Base-by-base conservation (phyloP, 2,797 vertebrate species). In the Antrozous pallidus region DNA sequence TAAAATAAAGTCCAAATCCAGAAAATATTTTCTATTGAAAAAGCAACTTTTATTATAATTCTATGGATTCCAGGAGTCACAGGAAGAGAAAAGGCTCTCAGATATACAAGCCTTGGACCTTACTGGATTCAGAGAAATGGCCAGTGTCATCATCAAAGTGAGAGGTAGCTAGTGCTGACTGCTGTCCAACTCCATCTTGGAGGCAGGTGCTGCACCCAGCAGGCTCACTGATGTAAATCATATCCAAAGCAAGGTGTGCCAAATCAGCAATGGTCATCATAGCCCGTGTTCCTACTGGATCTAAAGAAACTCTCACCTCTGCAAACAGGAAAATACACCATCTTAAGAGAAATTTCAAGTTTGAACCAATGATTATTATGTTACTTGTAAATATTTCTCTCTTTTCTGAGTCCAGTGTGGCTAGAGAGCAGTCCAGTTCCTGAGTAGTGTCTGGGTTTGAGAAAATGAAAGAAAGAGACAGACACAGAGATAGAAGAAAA, bases 11-110 rank as follows among this genome's bases (percentile, higher is more conserved):
- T 20, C 74, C 18, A 85, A 84, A 81, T 81, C 73, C 54, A 90
- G 93, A 77, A 93, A 83, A 91, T 95, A 84, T 61, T 93, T 77
- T 88, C 83, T 45, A 12, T 6, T 80, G 56, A 63, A 88, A 87
- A 80, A 54, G 82, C 26, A 87, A 86, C 6, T 47, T 74, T 71
- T 24, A 13, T 9, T 63, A 74, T 47, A 69, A 90, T 92, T 78
- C 17, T 78, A 42, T 16, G 63, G 63, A 73, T 5, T 0, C 40
- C n/a, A 51, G 18, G 42, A 84, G 42, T 40, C 22, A 11, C 0
- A 8, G 45, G 42, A 18, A 80, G 38, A 61, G 28, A 73, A 31
- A 36, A 40, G 67, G 45, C 22, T 83, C 58, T 89, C 33, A 26
- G 69, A 58, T 28, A 63, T 7, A 9, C 12, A 38, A 61, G 28